These are phyloP conservation scores for Lophura nycthemera DNA, from an alignment of 2,113 vertebrate species.

Conservation along the genomic window DNA sequence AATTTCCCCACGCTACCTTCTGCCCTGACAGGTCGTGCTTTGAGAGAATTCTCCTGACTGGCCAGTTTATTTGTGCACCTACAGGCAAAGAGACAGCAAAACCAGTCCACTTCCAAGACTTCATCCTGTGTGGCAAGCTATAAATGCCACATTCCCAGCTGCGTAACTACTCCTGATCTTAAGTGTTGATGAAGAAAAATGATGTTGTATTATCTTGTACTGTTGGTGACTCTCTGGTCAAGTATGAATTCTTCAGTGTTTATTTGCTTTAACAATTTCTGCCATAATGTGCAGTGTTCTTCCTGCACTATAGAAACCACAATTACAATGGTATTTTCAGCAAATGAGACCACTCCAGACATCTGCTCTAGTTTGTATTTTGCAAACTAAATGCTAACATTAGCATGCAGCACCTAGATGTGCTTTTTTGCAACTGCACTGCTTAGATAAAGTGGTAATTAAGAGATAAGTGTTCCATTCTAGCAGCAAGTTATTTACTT, in stretches of 20 bases:
- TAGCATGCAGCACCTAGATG: not conserved
- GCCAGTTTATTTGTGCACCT: not conserved
- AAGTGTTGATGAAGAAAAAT: not conserved
- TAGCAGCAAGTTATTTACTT: not conserved
- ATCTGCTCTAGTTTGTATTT: not conserved
- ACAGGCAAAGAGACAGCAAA: not conserved
- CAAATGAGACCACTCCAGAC: not conserved
- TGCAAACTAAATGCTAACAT: not conserved
- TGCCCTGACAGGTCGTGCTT: not conserved
- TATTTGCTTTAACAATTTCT: not conserved
- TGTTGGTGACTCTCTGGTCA: not conserved
- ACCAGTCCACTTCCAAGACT: not conserved
- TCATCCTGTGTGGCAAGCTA: not conserved
- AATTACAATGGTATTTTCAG: not conserved
- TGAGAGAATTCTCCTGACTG: not conserved
- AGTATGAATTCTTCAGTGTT: not conserved
- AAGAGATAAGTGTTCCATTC: not conserved
- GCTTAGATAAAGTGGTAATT: not conserved
- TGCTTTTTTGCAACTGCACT: not conserved
- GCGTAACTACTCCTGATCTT: not conserved
- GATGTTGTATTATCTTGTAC: not conserved
- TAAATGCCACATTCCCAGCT: not conserved
- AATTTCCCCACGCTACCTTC: not conserved
- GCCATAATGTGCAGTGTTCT: not conserved
- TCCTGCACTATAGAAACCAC: not conserved